Evolutionary conservation across 2,888 invertebrate genomes (phyloP), one percentile per base, ranked within the genome.

Genomic region (Selenia dentaria): DNA sequence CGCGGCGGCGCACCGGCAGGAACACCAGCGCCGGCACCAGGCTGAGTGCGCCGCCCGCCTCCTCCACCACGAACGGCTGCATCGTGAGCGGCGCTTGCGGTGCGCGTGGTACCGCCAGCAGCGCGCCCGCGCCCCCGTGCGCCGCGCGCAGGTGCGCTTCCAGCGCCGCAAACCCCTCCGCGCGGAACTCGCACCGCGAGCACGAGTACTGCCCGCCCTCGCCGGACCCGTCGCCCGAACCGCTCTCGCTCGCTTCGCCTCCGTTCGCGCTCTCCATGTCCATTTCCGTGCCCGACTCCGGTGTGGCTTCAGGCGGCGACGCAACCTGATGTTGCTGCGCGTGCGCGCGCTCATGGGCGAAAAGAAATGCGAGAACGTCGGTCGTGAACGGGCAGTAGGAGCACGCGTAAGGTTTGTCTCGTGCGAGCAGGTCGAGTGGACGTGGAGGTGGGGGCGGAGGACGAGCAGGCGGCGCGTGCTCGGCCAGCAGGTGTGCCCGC

Each of bases 21-120:
- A 97, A 97, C 83, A 98, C 97, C 70, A 98, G 93, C 68, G 98
- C 97, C 61, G 98, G 96, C 73, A 97, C 94, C 85, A 98, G 96
- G 79, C 94, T 94, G 66, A 87, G 84, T 75, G 87, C 90, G 60
- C 88, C 89, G 62, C 87, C 85, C 67, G 90, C 80, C 64, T 90
- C 91, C 82, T 96, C 96, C 83, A 97, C 92, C 66, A 97, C 92
- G 90, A 98, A 98, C 46, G 98, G 96, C 91, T 98, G 98, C 97
- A 98, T 98, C 61, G 96, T 94, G 73, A 96, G 95, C 54, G 92
- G 81, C 47, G 90, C 83, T 61, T 93, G 92, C 59, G 94, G 91
- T 42, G 94, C 95, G 68, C 96, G 95, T 58, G 92, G 92, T 71
- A 91, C 80, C 16, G 89, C 83, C 68, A 89, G 74, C 70, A 92